phyloP scores from a whole-genome alignment of 2,113 vertebrate species.

The Carollia perspicillata region DNA sequence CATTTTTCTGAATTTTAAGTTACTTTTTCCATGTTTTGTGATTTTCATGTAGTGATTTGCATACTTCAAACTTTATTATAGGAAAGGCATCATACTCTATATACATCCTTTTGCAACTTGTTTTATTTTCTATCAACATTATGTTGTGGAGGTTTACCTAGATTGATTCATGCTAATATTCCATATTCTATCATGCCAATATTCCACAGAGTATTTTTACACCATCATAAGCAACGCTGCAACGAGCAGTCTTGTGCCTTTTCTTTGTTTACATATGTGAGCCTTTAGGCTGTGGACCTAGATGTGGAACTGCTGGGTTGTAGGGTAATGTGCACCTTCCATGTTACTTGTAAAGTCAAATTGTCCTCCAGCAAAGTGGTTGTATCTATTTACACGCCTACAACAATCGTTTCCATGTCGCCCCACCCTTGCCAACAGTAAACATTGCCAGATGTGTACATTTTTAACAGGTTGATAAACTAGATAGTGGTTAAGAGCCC shows the following conservation, averaged over 20 bases:
- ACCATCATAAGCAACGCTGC: not conserved
- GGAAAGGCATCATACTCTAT: not conserved
- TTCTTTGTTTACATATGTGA: not conserved
- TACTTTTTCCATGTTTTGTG: not conserved
- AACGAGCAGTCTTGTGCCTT: not conserved
- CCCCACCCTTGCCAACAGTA: not conserved
- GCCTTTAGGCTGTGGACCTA: not conserved
- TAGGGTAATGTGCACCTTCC: not conserved
- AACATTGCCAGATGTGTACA: not conserved
- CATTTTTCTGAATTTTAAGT: not conserved
- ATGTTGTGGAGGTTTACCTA: not conserved
- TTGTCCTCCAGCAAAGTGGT: not conserved
- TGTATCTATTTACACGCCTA: not conserved
- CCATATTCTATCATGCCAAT: not conserved
- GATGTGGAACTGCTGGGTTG: not conserved
- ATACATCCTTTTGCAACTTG: not conserved
- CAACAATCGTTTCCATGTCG: not conserved
- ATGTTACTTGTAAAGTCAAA: not conserved
- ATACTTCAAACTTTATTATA: not conserved
- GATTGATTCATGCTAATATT: not conserved
- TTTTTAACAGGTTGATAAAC: not conserved
- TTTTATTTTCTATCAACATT: not conserved
- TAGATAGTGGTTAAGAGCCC: not conserved
- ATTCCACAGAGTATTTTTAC: not conserved
- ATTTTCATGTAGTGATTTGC: not conserved